Evolutionary conservation across 2,888 invertebrate species (phyloP), one percentile per base, ranked within the genome.

Genomic region (Notodonta dromedarius): DNA sequence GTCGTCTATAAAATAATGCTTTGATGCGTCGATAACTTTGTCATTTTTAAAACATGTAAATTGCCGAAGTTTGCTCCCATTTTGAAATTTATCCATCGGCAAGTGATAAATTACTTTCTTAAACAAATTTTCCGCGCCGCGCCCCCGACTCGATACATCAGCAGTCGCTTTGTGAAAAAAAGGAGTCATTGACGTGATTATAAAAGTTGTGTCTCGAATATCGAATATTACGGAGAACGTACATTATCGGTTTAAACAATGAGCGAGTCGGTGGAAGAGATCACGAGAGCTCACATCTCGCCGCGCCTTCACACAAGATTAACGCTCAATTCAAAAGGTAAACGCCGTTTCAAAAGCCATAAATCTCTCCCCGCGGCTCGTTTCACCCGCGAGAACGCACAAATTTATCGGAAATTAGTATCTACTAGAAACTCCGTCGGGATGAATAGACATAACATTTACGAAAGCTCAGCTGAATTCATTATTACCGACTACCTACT

Each of bases 371-470:
- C 80, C 77, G 82, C 80, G 85, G 84, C 86, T 89, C 90, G 89
- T 90, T 90, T 86, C 85, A 86, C 85, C 79, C 86, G 85, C 86
- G 87, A 87, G 86, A 87, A 88, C 87, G 86, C 87, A 87, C 87
- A 87, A 90, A 90, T 91, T 90, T 90, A 91, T 90, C 85, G 87
- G 87, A 90, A 91, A 91, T 90, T 92, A 91, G 89, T 88, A 84
- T 80, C 78, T 78, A 76, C 77, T 83, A 81, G 82, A 80, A 85
- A 87, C 83, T 87, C 84, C 77, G 73, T 66, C 69, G 79, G 77
- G 73, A 75, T 80, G 80, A 78, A 79, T 80, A 79, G 74, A 79
- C 73, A 67, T 70, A 72, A 69, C 74, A 67, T 71, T 78, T 74
- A 69, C 65, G 66, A 69, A 67, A 71, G 69, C 71, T 77, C 71